Percentiles rank a stretch among this genome's conserved stretches.
phyloP scores from a whole-genome alignment of 2,888 invertebrate genomes.

The Pecten maximus region DNA sequence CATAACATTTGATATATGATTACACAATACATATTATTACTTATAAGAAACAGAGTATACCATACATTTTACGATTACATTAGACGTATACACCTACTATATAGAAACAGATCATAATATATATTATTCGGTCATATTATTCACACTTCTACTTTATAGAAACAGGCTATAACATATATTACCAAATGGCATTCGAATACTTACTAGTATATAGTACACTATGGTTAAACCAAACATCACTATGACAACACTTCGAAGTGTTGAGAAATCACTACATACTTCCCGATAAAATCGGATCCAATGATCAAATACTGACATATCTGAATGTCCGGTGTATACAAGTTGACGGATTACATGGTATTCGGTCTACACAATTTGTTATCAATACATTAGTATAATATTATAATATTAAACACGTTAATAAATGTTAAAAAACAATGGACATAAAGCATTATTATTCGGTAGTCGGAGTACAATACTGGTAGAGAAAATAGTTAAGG shows the following conservation, averaged over 20 bases:
- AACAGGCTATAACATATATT: no score
- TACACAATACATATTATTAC: no score
- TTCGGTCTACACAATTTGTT: neutral
- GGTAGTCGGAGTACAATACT: neutral
- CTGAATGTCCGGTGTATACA: neutral
- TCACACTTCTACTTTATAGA: no score
- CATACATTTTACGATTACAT: no score
- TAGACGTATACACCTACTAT: no score
- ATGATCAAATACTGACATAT: neutral
- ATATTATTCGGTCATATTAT: no score
- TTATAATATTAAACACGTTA: constrained; percentile 1
- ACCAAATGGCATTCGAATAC: no score
- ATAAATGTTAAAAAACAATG: neutral
- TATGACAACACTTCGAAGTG: neutral
- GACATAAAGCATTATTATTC: constrained; percentile 2
- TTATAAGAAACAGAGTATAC: no score
- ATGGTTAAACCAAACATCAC: neutral
- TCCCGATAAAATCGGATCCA: neutral
- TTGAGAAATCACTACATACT: neutral
- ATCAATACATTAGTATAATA: neutral
- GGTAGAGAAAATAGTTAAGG: neutral
- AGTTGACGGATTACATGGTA: neutral
- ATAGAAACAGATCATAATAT: no score
- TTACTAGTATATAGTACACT: neutral
- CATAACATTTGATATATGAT: no score